Evolutionary conservation across 2,797 vertebrate species (phyloP).

Genomic region (Sebastes minor): DNA sequence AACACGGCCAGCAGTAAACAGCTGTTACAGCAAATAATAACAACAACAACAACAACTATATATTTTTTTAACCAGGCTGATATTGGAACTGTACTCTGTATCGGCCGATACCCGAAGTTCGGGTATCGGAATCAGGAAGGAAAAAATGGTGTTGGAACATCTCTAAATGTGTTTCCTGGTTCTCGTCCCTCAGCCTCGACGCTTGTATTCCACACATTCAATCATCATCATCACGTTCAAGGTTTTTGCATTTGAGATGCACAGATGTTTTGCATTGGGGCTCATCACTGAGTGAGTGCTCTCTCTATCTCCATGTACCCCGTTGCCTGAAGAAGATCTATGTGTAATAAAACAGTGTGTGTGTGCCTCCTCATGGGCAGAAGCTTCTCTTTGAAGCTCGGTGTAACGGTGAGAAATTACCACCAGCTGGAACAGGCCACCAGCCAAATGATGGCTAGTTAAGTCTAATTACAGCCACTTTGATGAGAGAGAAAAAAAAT

Average conservation of each 20-base stretch:
- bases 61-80: too few relatives aligned
- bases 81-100: too few relatives aligned
- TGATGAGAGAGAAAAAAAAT: neutral
- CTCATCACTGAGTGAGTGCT: neutral
- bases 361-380: neutral
- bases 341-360: neutral
- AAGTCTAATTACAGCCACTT: conserved; percentile 9
- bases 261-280: neutral
- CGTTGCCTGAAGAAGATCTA: neutral
- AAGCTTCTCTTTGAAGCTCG: neutral
- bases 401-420: conserved; percentile 21
- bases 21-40: too few relatives aligned
- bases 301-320: neutral
- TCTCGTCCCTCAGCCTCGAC: neutral
- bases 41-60: too few relatives aligned
- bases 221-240: too few relatives aligned
- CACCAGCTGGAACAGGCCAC: conserved; percentile 39
- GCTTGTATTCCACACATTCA: neutral
- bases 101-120: too few relatives aligned
- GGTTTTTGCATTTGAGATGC: neutral
- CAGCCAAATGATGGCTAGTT: conserved; percentile 24
- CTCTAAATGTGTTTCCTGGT: neutral
- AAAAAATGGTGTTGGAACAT: too few relatives aligned
- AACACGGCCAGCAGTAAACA: too few relatives aligned
- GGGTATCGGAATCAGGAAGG: too few relatives aligned